These are phyloP conservation scores for Spatulosminthurus flaviceps DNA, from an alignment of 2,888 invertebrate species.

Conservation along the genomic window DNA sequence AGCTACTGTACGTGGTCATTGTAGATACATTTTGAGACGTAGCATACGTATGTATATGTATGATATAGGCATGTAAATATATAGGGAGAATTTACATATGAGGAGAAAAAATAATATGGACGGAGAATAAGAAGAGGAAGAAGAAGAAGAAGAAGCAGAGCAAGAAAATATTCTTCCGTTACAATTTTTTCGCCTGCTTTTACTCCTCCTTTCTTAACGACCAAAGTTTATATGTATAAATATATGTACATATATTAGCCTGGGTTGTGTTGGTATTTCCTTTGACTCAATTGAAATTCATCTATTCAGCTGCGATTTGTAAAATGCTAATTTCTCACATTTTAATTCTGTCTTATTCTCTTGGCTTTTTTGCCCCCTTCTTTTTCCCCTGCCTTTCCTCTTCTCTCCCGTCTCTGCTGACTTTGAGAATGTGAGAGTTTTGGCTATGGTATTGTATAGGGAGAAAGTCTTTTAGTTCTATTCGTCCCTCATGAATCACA, in stretches of 20 bases:
- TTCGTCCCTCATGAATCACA: conserved; percentile 12
- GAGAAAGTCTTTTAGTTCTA: not conserved
- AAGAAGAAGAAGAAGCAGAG: too few relatives aligned
- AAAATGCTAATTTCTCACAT: conserved; percentile 28
- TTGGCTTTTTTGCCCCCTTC: not conserved
- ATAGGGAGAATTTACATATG: too few relatives aligned
- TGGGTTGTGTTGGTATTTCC: not conserved
- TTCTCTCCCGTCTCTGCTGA: not conserved
- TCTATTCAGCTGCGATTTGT: conserved; percentile 29
- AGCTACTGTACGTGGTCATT: too few relatives aligned
- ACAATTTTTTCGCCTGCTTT: conserved; percentile 31
- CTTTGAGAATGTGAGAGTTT: too few relatives aligned
- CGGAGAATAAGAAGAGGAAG: too few relatives aligned
- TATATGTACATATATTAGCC: too few relatives aligned
- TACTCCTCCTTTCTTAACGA: conserved; percentile 32
- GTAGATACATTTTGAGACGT: too few relatives aligned
- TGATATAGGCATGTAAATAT: too few relatives aligned
- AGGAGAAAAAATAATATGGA: too few relatives aligned
- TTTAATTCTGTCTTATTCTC: conserved; percentile 11
- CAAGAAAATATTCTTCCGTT: not conserved
- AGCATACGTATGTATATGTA: too few relatives aligned
- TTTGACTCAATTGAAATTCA: conserved; percentile 20
- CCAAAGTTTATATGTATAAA: not conserved
- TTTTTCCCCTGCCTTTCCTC: not conserved
- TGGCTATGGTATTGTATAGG: too few relatives aligned